These are phyloP conservation scores for Vidua chalybeata DNA, from an alignment of 2,113 vertebrate genomes.

Conservation along the genomic window DNA sequence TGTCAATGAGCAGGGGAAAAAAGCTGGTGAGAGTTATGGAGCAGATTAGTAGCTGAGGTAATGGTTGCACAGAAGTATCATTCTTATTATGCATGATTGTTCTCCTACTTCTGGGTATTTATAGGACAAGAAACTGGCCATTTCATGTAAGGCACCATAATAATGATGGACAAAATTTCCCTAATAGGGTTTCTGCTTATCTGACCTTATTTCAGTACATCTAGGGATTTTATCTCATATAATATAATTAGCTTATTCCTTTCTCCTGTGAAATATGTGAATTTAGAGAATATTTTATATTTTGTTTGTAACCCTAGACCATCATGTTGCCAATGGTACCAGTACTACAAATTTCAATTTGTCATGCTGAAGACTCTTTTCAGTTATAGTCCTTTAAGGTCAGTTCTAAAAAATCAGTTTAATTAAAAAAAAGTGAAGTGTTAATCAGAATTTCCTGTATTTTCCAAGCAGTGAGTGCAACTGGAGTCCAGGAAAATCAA, in stretches of 20 bases:
- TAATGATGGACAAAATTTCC: not conserved
- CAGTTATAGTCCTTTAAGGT: not conserved
- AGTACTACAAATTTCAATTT: not conserved
- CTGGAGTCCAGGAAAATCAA: not conserved
- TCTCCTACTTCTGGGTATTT: not conserved
- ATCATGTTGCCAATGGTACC: not conserved
- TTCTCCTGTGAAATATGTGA: not conserved
- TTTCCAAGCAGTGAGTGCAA: not conserved
- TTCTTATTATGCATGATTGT: not conserved
- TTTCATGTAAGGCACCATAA: not conserved
- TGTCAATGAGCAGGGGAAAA: not conserved
- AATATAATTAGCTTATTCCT: not conserved
- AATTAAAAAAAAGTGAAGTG: not conserved
- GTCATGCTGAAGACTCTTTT: not conserved
- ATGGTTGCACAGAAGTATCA: not conserved
- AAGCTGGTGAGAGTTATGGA: not conserved
- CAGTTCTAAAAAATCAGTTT: not conserved
- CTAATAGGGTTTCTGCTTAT: not conserved
- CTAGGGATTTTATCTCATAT: not conserved
- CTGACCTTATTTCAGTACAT: not conserved
- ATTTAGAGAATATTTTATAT: not conserved
- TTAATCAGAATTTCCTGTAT: not conserved
- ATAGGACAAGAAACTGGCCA: not conserved
- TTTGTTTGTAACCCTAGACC: not conserved
- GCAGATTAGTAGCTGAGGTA: not conserved